Evolutionary conservation across 2,797 vertebrate genomes (phyloP), one percentile per base, ranked within the genome.

Genomic region (Anableps anableps): DNA sequence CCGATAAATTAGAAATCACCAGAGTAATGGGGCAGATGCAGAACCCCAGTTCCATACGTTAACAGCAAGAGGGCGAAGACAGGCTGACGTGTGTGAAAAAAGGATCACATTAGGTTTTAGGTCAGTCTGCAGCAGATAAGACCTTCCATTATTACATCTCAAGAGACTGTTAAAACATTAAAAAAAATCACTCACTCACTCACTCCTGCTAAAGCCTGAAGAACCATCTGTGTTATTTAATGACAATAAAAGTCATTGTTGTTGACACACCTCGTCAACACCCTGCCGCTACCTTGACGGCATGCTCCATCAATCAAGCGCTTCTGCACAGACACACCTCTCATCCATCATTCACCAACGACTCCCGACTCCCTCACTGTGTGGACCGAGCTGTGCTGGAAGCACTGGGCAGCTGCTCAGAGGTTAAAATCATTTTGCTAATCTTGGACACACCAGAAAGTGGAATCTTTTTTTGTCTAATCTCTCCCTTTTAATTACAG

Each of bases 261-360:
- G 84, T 74, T 70, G 89, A 79, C 85, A 85, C 85, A 87, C 85
- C 80, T 91, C 85, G 80, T 92, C 91, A 91, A 83, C 88, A 84
- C 82, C 89, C 88, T 26, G 62, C 83, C 74, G 88, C 60, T 85
- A 75, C 75, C 81, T 88, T 60, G 71, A 80, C 75, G 81, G 72
- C 81, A 72, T n/a, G 75, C 72, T 0, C 36, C 83, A 89, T 91
- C 87, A 88, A 85, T 91, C 91, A 89, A 38, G 36, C 17, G 4
- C 79, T 75, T 77, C 85, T 64, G 82, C 80, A 38, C 36, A 8
- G 72, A 75, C 55, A 64, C 48, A 60, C 71, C 73, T 10, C 75
- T 41, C 89, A 87, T 90, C 88, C 83, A 85, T 88, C 87, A 74
- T 1, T 0, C 43, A 1, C 72, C 66, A 55, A 85, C 87, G 17